These are phyloP conservation scores for Spizaetus ornatus DNA, from an alignment of 2,113 vertebrate species.

Conservation along the genomic window DNA sequence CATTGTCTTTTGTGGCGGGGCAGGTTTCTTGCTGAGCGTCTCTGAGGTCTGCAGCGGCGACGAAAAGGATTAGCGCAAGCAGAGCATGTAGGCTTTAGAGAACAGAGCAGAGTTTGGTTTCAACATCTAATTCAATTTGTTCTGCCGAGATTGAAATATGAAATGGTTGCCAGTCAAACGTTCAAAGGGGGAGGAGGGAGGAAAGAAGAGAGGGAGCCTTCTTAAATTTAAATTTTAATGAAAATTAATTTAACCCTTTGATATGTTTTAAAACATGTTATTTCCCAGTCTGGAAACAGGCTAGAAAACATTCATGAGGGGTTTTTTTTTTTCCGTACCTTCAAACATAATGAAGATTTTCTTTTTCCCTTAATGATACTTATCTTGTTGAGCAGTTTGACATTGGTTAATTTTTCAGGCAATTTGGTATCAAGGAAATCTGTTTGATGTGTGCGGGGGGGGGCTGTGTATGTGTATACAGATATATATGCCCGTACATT, in stretches of 20 bases:
- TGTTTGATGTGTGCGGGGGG: conserved; percentile 19
- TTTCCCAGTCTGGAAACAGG: neutral
- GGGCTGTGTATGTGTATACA: neutral
- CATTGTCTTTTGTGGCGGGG: conserved; percentile 54
- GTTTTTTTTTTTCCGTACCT: neutral
- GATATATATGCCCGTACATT: neutral
- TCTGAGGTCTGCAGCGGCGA: conserved; percentile 23
- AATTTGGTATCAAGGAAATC: conserved; percentile 42
- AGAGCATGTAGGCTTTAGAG: conserved; percentile 71
- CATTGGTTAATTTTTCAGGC: conserved; percentile 43
- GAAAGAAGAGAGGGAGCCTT: conserved; percentile 35
- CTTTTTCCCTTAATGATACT: conserved; percentile 30
- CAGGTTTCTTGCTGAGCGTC: conserved; percentile 28
- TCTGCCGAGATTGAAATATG: conserved; percentile 82
- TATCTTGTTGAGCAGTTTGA: conserved; percentile 40
- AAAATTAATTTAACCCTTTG: conserved; percentile 78
- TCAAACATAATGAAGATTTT: conserved; percentile 25
- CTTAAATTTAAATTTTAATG: conserved; percentile 77
- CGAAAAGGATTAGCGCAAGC: conserved; percentile 72
- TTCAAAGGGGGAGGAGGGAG: conserved; percentile 61
- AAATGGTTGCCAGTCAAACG: conserved; percentile 81
- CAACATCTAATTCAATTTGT: conserved; percentile 84
- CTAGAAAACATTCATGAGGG: neutral
- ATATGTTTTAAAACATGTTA: neutral
- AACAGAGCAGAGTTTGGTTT: conserved; percentile 73